Conservation (phyloP, 2,113 vertebrate species). For the Elephas maximus region DNA sequence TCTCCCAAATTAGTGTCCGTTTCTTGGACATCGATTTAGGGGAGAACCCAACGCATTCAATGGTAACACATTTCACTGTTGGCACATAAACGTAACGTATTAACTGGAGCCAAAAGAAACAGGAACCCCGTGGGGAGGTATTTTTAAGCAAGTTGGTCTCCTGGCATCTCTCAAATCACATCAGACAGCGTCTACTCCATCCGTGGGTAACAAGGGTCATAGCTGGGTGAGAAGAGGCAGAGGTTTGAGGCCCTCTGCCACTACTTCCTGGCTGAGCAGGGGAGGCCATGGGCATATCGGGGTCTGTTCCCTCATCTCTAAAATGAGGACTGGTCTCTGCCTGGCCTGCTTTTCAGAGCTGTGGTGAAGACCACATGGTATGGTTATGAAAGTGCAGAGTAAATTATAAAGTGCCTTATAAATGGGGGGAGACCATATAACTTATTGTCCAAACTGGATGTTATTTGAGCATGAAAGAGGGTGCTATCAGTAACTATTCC, state of each 20-base stretch:
- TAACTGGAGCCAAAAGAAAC: neutral
- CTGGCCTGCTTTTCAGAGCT: neutral
- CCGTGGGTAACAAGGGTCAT: neutral
- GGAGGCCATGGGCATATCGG: accelerated
- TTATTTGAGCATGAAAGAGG: neutral
- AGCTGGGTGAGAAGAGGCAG: neutral
- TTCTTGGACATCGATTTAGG: neutral
- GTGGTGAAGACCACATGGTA: neutral
- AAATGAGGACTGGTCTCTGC: neutral
- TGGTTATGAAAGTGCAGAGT: neutral
- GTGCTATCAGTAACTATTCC: neutral
- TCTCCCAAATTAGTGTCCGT: neutral
- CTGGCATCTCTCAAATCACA: neutral
- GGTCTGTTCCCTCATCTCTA: neutral
- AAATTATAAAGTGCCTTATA: neutral
- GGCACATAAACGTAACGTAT: neutral
- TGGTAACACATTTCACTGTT: neutral
- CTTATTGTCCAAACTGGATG: neutral
- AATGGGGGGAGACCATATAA: neutral
- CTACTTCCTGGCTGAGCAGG: neutral
- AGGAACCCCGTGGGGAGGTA: neutral
- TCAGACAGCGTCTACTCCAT: neutral
- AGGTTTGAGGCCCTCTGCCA: neutral
- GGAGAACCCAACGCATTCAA: neutral
- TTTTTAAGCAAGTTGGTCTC: neutral